Evolutionary conservation across 2,797 vertebrate species (phyloP).

Genomic region (Hemitrygon akajei): DNA sequence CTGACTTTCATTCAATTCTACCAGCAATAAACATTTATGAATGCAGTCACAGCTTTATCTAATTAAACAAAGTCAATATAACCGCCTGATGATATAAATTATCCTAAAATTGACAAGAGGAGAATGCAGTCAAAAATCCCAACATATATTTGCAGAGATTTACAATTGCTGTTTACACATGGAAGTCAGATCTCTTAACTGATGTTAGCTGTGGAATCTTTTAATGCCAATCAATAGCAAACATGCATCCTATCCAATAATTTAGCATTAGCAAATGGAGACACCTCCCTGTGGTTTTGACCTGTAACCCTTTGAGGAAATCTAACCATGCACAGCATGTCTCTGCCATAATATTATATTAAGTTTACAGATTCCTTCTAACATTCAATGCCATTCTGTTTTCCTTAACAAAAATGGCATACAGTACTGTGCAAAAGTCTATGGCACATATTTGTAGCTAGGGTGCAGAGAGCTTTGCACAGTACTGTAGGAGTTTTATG

Average conservation of each 20-base stretch:
- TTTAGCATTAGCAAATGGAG: neutral
- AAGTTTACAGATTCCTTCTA: neutral
- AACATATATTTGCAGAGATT: neutral
- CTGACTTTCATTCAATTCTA: slow-evolving; percentile 4
- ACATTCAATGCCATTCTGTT: no score
- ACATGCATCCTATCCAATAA: neutral
- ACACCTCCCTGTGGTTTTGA: slow-evolving; percentile 9
- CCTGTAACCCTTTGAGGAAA: neutral
- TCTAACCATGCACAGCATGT: neutral
- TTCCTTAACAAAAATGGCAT: no score
- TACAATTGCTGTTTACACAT: neutral
- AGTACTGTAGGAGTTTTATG: no score
- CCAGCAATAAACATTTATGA: neutral
- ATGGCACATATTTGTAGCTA: no score
- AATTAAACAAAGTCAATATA: slow-evolving; percentile 4
- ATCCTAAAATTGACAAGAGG: neutral
- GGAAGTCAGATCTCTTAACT: neutral
- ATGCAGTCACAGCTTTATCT: neutral
- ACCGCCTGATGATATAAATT: neutral
- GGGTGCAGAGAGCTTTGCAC: no score
- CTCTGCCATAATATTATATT: neutral
- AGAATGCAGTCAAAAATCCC: neutral
- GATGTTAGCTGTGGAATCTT: neutral
- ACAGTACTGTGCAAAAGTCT: no score
- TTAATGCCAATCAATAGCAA: slow-evolving; percentile 3